A percentile compares a stretch with the other conserved stretches of the same genome.
Evolutionary conservation across 64 coral and sea anemone genomes (phyloP).

Genomic region (Catalaphyllia jardinei): DNA sequence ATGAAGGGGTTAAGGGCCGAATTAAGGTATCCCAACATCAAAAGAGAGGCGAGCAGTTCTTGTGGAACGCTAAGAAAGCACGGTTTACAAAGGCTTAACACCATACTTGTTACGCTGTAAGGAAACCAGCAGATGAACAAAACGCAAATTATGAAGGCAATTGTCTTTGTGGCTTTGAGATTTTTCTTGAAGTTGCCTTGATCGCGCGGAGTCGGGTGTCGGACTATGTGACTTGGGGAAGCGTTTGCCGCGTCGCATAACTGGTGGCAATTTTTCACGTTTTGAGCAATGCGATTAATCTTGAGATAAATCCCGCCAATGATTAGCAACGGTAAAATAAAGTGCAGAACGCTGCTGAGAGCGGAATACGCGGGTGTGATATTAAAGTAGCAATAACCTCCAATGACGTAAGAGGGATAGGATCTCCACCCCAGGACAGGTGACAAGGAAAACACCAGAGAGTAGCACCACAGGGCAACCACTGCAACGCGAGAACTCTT

Average conservation of each 20-base stretch:
- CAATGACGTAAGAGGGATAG: background rate
- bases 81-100: slow-evolving; percentile 30
- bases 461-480: slow-evolving; percentile 78
- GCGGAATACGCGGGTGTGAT: slow-evolving; percentile 64
- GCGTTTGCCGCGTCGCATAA: background rate
- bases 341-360: slow-evolving; percentile 78
- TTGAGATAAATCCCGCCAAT: slow-evolving; percentile 72
- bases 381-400: slow-evolving; percentile 58
- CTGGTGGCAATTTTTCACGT: slow-evolving; percentile 1
- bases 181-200: slow-evolving; percentile 50
- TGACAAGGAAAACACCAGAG: slow-evolving; percentile 51
- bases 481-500: slow-evolving; percentile 53
- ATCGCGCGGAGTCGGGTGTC: slow-evolving; percentile 17
- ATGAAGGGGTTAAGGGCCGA: slow-evolving; percentile 84
- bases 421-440: slow-evolving; percentile 87
- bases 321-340: slow-evolving; percentile 78
- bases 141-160: slow-evolving; percentile 77
- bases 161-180: slow-evolving; percentile 84
- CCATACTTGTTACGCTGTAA: slow-evolving; percentile 51
- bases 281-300: slow-evolving; percentile 79
- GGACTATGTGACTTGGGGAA: background rate
- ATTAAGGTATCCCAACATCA: slow-evolving; percentile 83
- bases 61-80: background rate
- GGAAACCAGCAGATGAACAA: slow-evolving; percentile 96
- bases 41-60: slow-evolving; percentile 21